Conservation (phyloP, 2,113 vertebrate species). For the Tychaedon coryphoeus region DNA sequence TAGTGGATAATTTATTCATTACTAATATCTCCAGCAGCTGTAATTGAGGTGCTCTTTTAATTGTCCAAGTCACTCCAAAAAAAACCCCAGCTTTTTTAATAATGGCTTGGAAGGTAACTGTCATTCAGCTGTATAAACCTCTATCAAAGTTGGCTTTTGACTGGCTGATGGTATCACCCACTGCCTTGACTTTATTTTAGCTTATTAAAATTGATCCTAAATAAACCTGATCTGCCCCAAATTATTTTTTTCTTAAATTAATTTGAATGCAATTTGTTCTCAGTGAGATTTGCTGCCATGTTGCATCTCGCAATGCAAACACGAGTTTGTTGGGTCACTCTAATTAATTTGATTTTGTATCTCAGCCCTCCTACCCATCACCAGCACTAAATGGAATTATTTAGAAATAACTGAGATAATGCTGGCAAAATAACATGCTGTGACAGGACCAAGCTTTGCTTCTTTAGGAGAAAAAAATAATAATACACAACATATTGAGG, state of each 20-base stretch:
- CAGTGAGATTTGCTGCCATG: slow-evolving; percentile 9
- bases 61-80: slow-evolving; percentile 12
- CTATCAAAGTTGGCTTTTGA: slow-evolving; percentile 42
- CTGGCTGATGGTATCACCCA: slow-evolving; percentile 52
- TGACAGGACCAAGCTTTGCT: slow-evolving; percentile 22
- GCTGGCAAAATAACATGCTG: neutral
- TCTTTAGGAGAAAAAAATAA: neutral
- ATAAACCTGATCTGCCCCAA: slow-evolving; percentile 69
- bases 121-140: slow-evolving; percentile 42
- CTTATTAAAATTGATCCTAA: slow-evolving; percentile 75
- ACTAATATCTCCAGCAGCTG: slow-evolving; percentile 25
- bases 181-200: slow-evolving; percentile 63
- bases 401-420: slow-evolving; percentile 62
- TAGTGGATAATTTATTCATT: slow-evolving; percentile 58
- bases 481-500: neutral
- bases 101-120: slow-evolving; percentile 18
- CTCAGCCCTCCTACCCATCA: slow-evolving; percentile 49
- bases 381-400: slow-evolving; percentile 57
- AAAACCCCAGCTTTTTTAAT: neutral
- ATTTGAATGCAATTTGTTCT: slow-evolving; percentile 67
- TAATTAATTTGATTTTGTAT: slow-evolving; percentile 69
- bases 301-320: slow-evolving; percentile 45
- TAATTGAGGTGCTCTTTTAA: slow-evolving; percentile 60
- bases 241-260: slow-evolving; percentile 68
- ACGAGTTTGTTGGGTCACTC: slow-evolving; percentile 55